Evolutionary conservation across 2,888 invertebrate genomes (phyloP).

Genomic region (Xylocampa areola): DNA sequence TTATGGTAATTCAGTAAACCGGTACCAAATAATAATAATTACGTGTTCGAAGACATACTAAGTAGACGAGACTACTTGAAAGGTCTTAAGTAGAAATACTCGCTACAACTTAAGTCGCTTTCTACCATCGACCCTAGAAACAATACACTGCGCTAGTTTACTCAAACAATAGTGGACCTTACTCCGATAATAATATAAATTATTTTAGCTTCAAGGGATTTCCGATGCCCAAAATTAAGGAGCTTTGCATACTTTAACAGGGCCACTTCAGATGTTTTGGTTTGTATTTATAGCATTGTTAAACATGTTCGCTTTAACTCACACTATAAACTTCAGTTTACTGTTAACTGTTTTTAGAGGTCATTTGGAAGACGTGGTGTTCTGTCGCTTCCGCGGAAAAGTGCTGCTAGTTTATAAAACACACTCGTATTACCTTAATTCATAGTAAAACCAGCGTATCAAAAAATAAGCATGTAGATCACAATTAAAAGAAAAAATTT

Average conservation of each 20-base stretch:
- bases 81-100: slow-evolving; percentile 46
- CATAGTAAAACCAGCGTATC: too few relatives aligned
- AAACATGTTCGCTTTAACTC: slow-evolving; percentile 6
- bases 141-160: slow-evolving; percentile 21
- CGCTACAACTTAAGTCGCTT: slow-evolving; percentile 52
- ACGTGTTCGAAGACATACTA: slow-evolving; percentile 25
- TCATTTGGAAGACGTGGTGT: neutral
- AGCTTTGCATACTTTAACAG: slow-evolving; percentile 45
- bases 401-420: too few relatives aligned
- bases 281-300: slow-evolving; percentile 37
- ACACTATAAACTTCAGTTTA: slow-evolving; percentile 14
- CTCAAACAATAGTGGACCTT: slow-evolving; percentile 17
- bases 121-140: slow-evolving; percentile 36
- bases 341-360: slow-evolving; percentile 3
- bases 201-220: slow-evolving; percentile 12
- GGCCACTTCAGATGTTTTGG: slow-evolving; percentile 26
- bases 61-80: slow-evolving; percentile 26
- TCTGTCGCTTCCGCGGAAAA: too few relatives aligned
- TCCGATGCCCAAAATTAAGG: slow-evolving; percentile 27
- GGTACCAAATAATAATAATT: slow-evolving; percentile 32
- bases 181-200: neutral
- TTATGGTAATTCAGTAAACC: slow-evolving; percentile 18
- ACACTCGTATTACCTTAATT: too few relatives aligned
- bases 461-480: too few relatives aligned
- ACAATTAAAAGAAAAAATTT: too few relatives aligned